Evolutionary conservation across 2,888 invertebrate genomes (phyloP).

Genomic region (Heliconius erato): DNA sequence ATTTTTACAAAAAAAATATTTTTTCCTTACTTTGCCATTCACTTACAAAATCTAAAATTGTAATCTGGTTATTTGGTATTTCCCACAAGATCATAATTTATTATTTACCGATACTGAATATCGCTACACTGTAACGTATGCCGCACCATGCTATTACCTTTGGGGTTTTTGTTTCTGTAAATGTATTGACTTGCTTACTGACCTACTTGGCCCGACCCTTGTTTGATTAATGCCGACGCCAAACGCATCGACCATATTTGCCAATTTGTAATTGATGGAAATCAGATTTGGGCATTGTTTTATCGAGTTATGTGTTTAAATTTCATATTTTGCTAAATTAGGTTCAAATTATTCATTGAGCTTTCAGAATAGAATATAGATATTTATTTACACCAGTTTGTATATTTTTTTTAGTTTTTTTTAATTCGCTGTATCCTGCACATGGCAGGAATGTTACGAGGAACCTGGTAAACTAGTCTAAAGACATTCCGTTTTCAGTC

Average conservation of each 20-base stretch:
- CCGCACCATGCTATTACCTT: conserved; percentile 28
- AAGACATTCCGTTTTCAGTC: too few species aligned
- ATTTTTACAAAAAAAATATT: background rate
- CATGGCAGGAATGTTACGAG: too few species aligned
- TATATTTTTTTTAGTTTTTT: too few species aligned
- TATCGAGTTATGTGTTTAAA: background rate
- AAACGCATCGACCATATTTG: conserved; percentile 35
- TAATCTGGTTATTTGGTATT: conserved; percentile 2
- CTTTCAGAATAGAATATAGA: background rate
- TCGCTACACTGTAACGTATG: conserved; percentile 12
- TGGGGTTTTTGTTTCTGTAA: conserved; percentile 38
- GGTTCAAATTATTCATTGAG: background rate
- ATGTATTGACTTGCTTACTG: conserved; percentile 45
- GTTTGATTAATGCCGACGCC: conserved; percentile 43
- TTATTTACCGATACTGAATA: conserved; percentile 24
- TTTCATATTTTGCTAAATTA: conserved; percentile 12
- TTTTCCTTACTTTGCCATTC: background rate
- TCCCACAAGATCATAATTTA: background rate
- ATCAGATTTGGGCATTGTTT: conserved; percentile 25
- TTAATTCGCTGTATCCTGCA: too few species aligned
- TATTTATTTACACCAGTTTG: background rate
- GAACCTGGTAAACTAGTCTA: too few species aligned
- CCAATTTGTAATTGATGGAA: conserved; percentile 36
- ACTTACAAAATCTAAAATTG: background rate
- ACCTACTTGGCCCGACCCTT: conserved; percentile 43